phyloP scores from a whole-genome alignment of 1,140 invertebrate genomes.

The Drosophila biarmipes region DNA sequence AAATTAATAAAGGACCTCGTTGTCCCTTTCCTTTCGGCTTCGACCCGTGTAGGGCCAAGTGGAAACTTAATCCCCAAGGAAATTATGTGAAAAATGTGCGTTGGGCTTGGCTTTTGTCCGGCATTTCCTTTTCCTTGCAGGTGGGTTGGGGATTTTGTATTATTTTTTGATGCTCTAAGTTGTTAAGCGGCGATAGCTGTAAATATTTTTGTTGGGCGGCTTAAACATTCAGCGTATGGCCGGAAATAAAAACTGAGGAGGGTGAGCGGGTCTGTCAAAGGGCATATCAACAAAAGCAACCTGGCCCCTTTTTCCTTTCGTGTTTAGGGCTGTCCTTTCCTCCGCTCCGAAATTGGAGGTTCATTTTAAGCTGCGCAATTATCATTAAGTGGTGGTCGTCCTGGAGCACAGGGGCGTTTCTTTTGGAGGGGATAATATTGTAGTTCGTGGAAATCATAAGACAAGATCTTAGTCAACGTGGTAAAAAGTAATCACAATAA shows the following conservation, averaged over 20 bases:
- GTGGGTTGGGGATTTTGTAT: constrained; percentile 17
- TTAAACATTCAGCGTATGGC: constrained; percentile 52
- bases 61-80: constrained; percentile 81
- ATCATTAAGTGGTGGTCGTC: constrained; percentile 69
- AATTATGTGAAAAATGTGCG: constrained; percentile 82
- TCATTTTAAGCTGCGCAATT: constrained; percentile 66
- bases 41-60: constrained; percentile 56
- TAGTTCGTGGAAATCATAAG: neutral
- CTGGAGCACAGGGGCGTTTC: constrained; percentile 28
- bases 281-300: constrained; percentile 41
- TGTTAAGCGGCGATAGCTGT: constrained; percentile 66
- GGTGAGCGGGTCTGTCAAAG: neutral
- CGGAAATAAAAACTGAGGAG: constrained; percentile 21
- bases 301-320: constrained; percentile 55
- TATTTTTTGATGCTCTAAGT: constrained; percentile 51
- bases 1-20: constrained; percentile 71
- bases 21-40: neutral
- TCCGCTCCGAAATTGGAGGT: constrained; percentile 30
- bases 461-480: no score
- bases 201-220: constrained; percentile 61
- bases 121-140: constrained; percentile 21
- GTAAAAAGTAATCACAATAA: no score
- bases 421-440: neutral
- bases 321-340: constrained; percentile 30
- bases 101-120: constrained; percentile 55